A percentile compares a stretch with the other conserved stretches of the same genome.
Conservation (phyloP, 2,888 invertebrate genomes). For the Drosophila longiperda region DNA sequence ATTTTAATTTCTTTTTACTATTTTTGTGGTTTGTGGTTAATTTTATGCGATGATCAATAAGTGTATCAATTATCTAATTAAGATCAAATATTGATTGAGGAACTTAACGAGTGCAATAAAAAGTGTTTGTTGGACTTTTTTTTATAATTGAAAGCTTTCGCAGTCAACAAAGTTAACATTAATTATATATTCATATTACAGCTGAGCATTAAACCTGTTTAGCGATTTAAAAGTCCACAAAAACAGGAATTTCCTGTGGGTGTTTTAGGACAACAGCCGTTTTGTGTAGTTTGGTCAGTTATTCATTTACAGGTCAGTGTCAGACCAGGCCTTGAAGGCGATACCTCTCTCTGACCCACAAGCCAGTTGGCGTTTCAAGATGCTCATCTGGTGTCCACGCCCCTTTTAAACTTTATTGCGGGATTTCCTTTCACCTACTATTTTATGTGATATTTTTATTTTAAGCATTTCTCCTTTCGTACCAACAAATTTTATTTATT, state of each 20-base stretch:
- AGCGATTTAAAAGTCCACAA: conserved; percentile 13
- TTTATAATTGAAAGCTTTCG: neutral
- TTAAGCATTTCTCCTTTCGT: conserved; percentile 16
- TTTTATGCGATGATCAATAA: conserved; percentile 2
- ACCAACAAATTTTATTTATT: conserved; percentile 23
- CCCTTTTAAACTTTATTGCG: neutral
- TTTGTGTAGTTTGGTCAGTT: neutral
- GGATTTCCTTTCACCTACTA: conserved; percentile 18
- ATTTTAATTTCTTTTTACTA: conserved; percentile 27
- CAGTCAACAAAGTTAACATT: neutral
- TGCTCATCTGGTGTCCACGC: conserved; percentile 6
- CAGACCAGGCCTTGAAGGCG: neutral
- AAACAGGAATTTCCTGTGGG: conserved; percentile 30
- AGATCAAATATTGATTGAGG: neutral
- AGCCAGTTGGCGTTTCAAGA: conserved; percentile 14
- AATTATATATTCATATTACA: neutral
- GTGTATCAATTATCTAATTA: conserved; percentile 20
- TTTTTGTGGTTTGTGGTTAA: neutral
- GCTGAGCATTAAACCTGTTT: conserved; percentile 24
- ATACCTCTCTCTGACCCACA: neutral
- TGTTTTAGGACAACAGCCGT: neutral
- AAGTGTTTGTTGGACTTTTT: neutral
- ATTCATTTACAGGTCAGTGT: conserved; percentile 16
- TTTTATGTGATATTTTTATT: conserved; percentile 6
- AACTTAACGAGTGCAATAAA: neutral